phyloP scores from a whole-genome alignment of 1,140 invertebrate genomes.

The Spodoptera litura region DNA sequence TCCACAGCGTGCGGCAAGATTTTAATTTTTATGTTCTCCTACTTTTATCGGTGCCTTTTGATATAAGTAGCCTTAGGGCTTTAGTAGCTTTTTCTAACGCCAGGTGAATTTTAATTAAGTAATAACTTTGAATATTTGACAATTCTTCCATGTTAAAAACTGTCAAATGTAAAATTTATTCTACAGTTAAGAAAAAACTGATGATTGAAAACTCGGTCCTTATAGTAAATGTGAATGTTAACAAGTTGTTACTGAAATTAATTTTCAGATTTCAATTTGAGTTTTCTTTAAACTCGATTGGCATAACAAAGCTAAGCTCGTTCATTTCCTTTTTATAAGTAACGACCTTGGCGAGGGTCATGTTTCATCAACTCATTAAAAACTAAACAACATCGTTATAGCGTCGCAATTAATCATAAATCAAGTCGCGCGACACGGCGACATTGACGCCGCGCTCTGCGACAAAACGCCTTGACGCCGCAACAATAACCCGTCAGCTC shows the following conservation, averaged over 20 bases:
- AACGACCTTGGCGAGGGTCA: slow-evolving; percentile 17
- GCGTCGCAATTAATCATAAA: slow-evolving; percentile 45
- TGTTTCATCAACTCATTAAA: slow-evolving; percentile 37
- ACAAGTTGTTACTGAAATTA: too few species aligned
- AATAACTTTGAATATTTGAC: too few species aligned
- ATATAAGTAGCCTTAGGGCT: too few species aligned
- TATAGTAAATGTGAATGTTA: too few species aligned
- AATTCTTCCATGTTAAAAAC: too few species aligned
- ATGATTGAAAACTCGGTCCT: too few species aligned
- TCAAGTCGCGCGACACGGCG: slow-evolving; percentile 38
- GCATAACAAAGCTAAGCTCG: background rate
- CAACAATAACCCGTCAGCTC: slow-evolving; percentile 55
- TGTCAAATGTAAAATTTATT: too few species aligned
- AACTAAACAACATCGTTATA: slow-evolving; percentile 39
- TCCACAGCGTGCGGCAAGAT: background rate
- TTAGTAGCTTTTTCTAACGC: too few species aligned
- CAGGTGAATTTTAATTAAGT: too few species aligned
- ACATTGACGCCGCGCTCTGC: slow-evolving; percentile 43
- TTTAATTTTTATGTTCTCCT: background rate
- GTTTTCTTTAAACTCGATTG: background rate
- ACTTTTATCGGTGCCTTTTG: too few species aligned
- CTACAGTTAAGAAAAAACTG: too few species aligned
- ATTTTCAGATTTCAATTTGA: background rate
- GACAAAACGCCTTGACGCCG: slow-evolving; percentile 51
- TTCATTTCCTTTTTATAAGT: slow-evolving; percentile 8